These are phyloP conservation scores for Trachelus troglodyta DNA, from an alignment of 2,888 invertebrate species.

Conservation along the genomic window DNA sequence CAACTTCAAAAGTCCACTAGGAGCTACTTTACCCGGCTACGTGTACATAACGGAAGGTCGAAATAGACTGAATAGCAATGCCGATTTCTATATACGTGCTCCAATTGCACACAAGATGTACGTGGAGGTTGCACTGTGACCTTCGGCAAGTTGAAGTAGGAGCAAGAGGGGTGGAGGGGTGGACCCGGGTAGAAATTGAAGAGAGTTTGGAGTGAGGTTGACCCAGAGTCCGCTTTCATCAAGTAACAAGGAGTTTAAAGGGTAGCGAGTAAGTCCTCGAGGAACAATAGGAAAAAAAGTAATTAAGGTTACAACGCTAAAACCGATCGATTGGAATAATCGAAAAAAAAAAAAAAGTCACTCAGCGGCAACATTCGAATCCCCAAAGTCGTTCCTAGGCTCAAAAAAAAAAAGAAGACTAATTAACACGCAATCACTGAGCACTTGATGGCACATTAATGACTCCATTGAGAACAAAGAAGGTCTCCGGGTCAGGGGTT, in stretches of 20 bases:
- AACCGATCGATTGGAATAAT: neutral
- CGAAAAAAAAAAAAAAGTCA: neutral
- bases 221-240: neutral
- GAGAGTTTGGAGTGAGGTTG: neutral
- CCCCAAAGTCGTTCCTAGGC: neutral
- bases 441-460: neutral
- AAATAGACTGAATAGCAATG: neutral
- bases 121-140: neutral
- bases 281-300: neutral
- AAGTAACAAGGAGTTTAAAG: neutral
- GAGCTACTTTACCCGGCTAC: neutral
- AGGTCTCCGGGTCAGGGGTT: neutral
- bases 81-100: neutral
- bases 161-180: neutral
- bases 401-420: neutral
- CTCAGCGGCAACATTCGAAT: neutral
- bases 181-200: neutral
- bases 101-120: neutral
- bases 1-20: neutral
- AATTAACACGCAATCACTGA: neutral
- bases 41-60: neutral
- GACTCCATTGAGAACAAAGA: neutral
- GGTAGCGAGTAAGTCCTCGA: neutral
- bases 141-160: neutral
- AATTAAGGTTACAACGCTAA: neutral